Evolutionary conservation across 2,797 vertebrate species (phyloP).

Genomic region (Trachops cirrhosus): DNA sequence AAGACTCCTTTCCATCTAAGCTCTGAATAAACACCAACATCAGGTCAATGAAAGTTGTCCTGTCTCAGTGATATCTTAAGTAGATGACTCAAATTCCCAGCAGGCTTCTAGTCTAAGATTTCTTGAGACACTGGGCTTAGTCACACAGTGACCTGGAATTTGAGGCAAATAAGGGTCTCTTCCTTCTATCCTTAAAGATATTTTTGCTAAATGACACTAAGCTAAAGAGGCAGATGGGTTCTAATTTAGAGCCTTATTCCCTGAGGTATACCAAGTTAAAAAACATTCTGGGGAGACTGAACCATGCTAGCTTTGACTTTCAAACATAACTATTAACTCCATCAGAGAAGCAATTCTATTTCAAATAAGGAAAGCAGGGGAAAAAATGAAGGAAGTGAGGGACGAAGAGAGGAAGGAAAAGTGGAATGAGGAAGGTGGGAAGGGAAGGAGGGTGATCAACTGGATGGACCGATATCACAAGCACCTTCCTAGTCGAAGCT

Average conservation of each 20-base stretch:
- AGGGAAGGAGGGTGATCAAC: not conserved
- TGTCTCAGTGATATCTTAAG: slow-evolving; percentile 5
- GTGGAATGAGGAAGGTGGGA: not conserved
- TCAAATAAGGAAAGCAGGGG: not conserved
- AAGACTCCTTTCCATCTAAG: slow-evolving; percentile 10
- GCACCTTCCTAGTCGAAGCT: not conserved
- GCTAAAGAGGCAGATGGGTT: slow-evolving; percentile 18
- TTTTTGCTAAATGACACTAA: slow-evolving; percentile 34
- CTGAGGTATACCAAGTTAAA: slow-evolving; percentile 16
- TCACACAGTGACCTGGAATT: slow-evolving; percentile 48
- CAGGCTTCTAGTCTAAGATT: slow-evolving; percentile 48
- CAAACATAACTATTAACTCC: slow-evolving; percentile 17
- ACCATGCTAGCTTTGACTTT: not conserved
- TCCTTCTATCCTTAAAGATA: slow-evolving; percentile 43
- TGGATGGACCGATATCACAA: not conserved
- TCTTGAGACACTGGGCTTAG: slow-evolving; percentile 57
- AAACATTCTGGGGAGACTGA: not conserved
- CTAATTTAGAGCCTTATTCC: slow-evolving; percentile 34
- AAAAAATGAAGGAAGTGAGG: not conserved
- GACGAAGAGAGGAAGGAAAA: not conserved
- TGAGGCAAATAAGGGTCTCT: slow-evolving; percentile 43
- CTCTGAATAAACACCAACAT: slow-evolving; percentile 40
- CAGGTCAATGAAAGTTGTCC: not conserved
- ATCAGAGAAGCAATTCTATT: not conserved
- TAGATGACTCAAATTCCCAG: slow-evolving; percentile 60